Evolutionary conservation across 2,797 vertebrate species (phyloP).

Genomic region (Natrix natrix): DNA sequence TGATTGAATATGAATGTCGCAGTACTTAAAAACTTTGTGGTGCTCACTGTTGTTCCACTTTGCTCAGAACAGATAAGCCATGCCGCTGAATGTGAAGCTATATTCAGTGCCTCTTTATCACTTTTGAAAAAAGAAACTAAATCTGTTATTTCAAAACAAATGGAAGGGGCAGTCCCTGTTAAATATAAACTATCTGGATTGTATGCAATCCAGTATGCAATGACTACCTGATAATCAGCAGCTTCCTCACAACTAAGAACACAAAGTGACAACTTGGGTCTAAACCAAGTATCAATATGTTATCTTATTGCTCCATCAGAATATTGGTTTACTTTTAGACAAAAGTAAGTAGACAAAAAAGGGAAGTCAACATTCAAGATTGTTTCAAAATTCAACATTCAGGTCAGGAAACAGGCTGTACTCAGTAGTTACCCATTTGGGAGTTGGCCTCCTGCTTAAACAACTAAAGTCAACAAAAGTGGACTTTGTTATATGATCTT

Average conservation of each 20-base stretch:
- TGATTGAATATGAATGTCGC: background rate
- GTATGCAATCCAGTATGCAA: background rate
- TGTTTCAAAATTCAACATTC: background rate
- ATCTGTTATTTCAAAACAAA: slow-evolving; percentile 20
- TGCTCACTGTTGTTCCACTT: background rate
- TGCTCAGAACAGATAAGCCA: background rate
- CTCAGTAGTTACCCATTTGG: background rate
- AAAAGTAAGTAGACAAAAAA: background rate
- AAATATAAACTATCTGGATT: background rate
- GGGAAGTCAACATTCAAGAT: background rate
- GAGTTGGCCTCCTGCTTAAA: slow-evolving; percentile 20
- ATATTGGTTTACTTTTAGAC: background rate
- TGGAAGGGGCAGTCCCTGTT: slow-evolving; percentile 14
- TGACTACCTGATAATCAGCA: background rate
- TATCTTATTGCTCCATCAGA: slow-evolving; percentile 1
- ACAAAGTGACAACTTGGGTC: background rate
- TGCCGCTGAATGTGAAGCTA: background rate
- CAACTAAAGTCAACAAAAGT: slow-evolving; percentile 24
- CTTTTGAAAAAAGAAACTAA: background rate
- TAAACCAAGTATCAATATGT: background rate
- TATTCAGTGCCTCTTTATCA: background rate
- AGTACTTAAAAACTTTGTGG: background rate
- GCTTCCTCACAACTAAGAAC: background rate
- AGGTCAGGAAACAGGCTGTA: slow-evolving; percentile 24
- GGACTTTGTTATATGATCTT: slow-evolving; percentile 12